Conservation (phyloP, 2,113 vertebrate species). For the Mirza zaza region DNA sequence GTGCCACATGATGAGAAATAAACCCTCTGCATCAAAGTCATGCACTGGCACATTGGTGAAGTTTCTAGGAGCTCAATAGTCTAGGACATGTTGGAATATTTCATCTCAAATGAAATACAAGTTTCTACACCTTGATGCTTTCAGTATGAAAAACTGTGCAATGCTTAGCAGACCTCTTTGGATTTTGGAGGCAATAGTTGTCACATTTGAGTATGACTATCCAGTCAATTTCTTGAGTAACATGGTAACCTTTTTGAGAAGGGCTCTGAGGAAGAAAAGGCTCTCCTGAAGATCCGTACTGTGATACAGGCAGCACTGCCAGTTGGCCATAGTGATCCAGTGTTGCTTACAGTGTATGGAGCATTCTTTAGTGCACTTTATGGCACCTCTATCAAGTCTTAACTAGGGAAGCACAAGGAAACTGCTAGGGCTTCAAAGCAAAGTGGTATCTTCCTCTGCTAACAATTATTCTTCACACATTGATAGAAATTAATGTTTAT, state of each 20-base stretch:
- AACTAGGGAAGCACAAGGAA: background rate
- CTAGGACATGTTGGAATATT: background rate
- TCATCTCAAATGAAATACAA: background rate
- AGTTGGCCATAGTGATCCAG: background rate
- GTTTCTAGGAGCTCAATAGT: background rate
- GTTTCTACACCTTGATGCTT: background rate
- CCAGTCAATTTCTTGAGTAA: background rate
- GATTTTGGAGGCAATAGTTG: background rate
- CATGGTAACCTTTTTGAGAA: background rate
- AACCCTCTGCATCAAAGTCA: background rate
- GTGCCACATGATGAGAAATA: background rate
- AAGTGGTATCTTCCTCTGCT: background rate
- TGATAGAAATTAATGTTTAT: background rate
- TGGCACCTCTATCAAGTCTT: background rate
- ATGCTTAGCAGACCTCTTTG: background rate
- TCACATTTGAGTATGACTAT: background rate
- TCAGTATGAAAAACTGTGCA: background rate
- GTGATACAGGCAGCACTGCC: background rate
- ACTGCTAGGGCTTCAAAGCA: background rate
- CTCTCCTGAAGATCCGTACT: background rate
- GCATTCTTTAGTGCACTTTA: background rate
- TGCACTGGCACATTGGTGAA: background rate
- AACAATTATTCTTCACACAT: background rate
- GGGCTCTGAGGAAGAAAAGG: background rate
- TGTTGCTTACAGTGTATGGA: background rate